Evolutionary conservation across 2,888 invertebrate species (phyloP), one percentile per base, ranked within the genome.

Genomic region (Holacanthella duospinosa): DNA sequence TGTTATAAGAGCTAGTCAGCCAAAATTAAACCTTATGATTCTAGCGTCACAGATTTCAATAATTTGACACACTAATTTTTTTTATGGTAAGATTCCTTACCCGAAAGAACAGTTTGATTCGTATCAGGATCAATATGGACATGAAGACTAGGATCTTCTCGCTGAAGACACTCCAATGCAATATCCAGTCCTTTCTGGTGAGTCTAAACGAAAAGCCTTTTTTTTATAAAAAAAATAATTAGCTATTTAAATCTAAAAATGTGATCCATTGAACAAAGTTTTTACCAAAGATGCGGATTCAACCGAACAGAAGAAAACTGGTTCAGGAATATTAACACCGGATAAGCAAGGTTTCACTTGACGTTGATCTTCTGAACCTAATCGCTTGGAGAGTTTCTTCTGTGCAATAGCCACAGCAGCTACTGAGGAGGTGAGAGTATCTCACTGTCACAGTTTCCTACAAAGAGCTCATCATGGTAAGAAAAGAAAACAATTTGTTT

Each of bases 291-390:
- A 89, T 0, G 92, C 88, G 0, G 96, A 89, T 79, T 99, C 97
- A 68, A 99, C 87, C 1, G 93, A 89, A 77, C 97, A 96, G 75
- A 95, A 89, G 79, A 95, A 97, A 0, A 99, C 99, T 0, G 99
- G 94, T 75, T 93, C 89, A 0, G 95, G 95, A 64, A 93, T 79
- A 55, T 82, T 82, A 0, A 89, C 83, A 1, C 87, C 86, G 71
- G 76, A 76, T 48, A 80, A 77, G 43, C 36, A n/a, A 28, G 43
- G 24, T n/a, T 29, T n/a, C 36, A 6, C 29, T n/a, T n/a, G n/a
- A n/a, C n/a, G n/a, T n/a, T n/a, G n/a, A 24, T 78, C 74, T 44
- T 76, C 74, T 2, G 73, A 63, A 44, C 76, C 74, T 1, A 57
- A 65, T 72, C 27, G 71, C 44, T 78, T 77, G 21, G 75, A 65